Percentiles rank a stretch among this genome's conserved stretches.
Conservation (phyloP, 2,888 invertebrate genomes). For the Nomada lathburiana region DNA sequence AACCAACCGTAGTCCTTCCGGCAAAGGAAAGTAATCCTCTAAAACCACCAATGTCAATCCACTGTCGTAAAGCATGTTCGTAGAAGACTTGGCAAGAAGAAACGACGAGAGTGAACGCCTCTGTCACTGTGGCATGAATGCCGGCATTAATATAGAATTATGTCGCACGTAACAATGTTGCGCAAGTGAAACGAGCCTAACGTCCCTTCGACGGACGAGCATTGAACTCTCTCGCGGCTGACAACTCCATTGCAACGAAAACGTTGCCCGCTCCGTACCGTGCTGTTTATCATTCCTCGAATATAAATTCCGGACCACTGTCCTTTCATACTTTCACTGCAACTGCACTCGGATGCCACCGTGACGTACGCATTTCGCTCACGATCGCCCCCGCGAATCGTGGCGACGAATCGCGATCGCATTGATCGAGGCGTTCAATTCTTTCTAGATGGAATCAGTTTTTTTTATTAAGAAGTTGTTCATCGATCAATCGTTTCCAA, state of each 20-base stretch:
- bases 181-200: conserved; percentile 56
- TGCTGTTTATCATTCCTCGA: conserved; percentile 61
- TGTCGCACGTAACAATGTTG: conserved; percentile 52
- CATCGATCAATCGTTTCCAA: too few relatives aligned
- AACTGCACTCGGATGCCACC: conserved; percentile 30
- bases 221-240: conserved; percentile 56
- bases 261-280: conserved; percentile 21
- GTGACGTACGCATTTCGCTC: conserved; percentile 52
- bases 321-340: conserved; percentile 66
- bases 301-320: conserved; percentile 66
- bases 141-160: conserved; percentile 44
- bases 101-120: conserved; percentile 20
- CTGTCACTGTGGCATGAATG: conserved; percentile 12
- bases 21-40: background rate
- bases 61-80: background rate
- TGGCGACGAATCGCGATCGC: too few relatives aligned
- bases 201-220: conserved; percentile 50
- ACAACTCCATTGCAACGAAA: conserved; percentile 51
- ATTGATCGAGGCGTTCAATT: too few relatives aligned
- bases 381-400: conserved; percentile 35
- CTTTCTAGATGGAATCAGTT: too few relatives aligned
- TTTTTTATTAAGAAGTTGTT: too few relatives aligned
- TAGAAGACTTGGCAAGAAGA: background rate
- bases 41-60: conserved; percentile 14
- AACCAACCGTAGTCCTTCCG: background rate